A percentile compares a stretch with the other conserved stretches of the same genome.
These are phyloP conservation scores for Rhyacophila evoluta DNA, from an alignment of 2,888 invertebrate genomes.

Conservation along the genomic window DNA sequence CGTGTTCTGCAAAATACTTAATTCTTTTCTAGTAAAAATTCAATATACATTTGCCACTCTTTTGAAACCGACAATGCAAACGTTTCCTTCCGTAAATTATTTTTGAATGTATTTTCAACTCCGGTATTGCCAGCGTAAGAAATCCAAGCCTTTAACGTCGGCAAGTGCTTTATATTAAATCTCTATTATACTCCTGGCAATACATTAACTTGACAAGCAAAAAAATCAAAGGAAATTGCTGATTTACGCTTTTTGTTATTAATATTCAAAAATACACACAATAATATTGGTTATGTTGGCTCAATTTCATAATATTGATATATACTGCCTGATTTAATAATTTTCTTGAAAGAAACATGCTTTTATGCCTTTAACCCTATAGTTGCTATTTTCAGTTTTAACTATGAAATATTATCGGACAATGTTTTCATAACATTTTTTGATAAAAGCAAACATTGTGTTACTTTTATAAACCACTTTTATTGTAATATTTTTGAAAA, in stretches of 20 bases:
- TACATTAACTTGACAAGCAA: neutral
- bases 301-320: too few species aligned
- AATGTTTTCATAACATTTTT: too few species aligned
- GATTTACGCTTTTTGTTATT: neutral
- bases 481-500: too few species aligned
- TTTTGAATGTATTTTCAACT: neutral
- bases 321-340: too few species aligned
- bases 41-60: neutral
- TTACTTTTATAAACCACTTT: too few species aligned
- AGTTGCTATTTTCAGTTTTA: too few species aligned
- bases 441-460: too few species aligned
- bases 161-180: conserved; percentile 22
- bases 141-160: conserved; percentile 14
- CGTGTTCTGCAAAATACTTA: neutral
- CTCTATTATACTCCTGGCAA: neutral
- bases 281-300: too few species aligned
- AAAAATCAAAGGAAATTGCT: neutral
- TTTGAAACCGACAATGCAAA: neutral
- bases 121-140: neutral
- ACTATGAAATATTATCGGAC: too few species aligned
- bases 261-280: too few species aligned
- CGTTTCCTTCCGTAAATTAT: neutral
- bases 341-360: too few species aligned
- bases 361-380: too few species aligned
- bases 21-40: neutral